Conservation (phyloP, 2,113 vertebrate genomes). For the Cepphus grylle region DNA sequence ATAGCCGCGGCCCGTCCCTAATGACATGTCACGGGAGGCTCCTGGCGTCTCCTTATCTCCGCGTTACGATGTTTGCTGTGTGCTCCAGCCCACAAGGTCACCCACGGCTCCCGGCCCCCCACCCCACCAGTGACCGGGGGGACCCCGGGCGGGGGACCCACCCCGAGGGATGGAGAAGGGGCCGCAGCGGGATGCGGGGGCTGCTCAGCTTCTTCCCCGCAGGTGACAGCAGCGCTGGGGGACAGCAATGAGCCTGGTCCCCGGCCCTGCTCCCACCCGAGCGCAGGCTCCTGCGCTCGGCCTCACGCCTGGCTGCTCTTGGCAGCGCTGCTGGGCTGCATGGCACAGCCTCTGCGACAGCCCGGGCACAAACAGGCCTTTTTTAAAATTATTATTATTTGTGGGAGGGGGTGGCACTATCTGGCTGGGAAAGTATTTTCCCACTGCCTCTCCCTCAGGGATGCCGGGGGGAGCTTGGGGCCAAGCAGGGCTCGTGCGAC, state of each 20-base stretch:
- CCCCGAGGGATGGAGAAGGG: neutral
- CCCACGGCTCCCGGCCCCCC: conserved; percentile 47
- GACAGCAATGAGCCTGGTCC: neutral
- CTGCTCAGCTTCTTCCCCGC: neutral
- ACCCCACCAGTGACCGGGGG: conserved; percentile 12
- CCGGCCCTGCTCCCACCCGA: fast-evolving
- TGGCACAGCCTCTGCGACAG: neutral
- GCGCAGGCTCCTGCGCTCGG: fast-evolving
- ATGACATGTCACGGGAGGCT: conserved; percentile 81
- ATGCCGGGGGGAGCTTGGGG: neutral
- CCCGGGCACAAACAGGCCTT: neutral
- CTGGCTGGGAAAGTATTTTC: neutral
- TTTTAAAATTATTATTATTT: neutral
- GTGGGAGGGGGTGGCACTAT: neutral
- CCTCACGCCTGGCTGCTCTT: neutral
- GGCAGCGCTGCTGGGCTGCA: neutral
- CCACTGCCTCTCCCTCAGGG: neutral
- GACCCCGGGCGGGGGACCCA: neutral
- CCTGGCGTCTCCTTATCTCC: conserved; percentile 88
- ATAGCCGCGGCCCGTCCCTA: conserved; percentile 75
- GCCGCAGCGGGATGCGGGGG: neutral
- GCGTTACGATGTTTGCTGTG: conserved; percentile 74
- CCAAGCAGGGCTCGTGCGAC: neutral
- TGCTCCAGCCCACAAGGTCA: conserved; percentile 80
- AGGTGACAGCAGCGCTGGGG: neutral